Conservation (phyloP, 2,888 invertebrate genomes). For the Steinernema hermaphroditum region DNA sequence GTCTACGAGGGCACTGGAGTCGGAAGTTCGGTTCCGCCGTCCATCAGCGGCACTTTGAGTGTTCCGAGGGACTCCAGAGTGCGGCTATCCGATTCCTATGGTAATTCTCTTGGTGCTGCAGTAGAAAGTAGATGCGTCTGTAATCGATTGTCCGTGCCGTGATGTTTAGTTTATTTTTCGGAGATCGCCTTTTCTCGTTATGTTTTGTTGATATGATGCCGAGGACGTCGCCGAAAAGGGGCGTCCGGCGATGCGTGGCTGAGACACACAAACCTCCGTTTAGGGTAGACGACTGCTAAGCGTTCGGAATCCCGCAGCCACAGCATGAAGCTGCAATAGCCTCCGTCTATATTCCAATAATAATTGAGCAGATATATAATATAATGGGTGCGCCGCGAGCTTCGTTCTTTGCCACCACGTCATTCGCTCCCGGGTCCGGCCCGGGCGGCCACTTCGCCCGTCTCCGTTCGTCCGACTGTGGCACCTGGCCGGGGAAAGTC, state of each 20-base stretch:
- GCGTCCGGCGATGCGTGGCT: too few relatives aligned
- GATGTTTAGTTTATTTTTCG: slow-evolving; percentile 2
- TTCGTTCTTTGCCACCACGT: background rate
- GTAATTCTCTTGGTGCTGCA: background rate
- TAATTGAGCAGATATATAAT: slow-evolving; percentile 30
- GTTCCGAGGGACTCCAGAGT: background rate
- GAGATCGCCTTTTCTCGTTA: background rate
- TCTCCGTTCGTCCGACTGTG: background rate
- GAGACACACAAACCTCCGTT: too few relatives aligned
- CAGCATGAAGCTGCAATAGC: background rate
- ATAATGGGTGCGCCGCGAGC: background rate
- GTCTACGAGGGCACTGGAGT: background rate
- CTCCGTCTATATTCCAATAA: slow-evolving; percentile 12
- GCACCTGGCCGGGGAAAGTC: background rate
- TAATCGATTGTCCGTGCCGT: background rate
- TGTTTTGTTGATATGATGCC: slow-evolving; percentile 7
- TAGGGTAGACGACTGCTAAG: too few relatives aligned
- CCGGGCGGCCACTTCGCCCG: background rate
- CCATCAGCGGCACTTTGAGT: background rate
- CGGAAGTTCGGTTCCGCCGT: slow-evolving; percentile 15
- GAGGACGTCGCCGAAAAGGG: background rate
- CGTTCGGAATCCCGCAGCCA: background rate
- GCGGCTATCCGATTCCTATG: background rate
- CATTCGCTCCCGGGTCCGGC: background rate
- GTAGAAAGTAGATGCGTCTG: background rate